Percentiles rank a stretch among this genome's conserved stretches.
These are phyloP conservation scores for Lytechinus variegatus DNA, from an alignment of 35 echinoderm and acorn worm genomes.

Conservation along the genomic window DNA sequence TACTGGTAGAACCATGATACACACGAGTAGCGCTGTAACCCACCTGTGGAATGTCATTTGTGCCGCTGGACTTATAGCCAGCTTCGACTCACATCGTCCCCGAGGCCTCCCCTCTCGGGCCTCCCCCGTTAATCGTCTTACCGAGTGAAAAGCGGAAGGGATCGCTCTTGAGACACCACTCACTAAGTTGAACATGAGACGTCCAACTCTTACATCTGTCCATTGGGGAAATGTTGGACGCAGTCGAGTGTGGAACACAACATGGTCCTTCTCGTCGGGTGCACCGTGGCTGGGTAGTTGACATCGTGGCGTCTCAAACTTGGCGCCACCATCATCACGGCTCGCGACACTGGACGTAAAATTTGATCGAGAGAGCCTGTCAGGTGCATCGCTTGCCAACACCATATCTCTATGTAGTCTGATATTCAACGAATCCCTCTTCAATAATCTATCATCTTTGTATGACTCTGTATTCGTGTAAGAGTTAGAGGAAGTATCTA, in stretches of 20 bases:
- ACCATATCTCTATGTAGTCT: background rate
- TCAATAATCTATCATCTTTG: background rate
- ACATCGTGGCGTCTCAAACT: background rate
- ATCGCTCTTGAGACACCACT: background rate
- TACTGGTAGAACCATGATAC: slow-evolving; percentile 1
- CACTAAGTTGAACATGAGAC: background rate
- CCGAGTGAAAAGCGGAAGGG: background rate
- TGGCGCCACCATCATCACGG: background rate
- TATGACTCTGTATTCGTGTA: background rate
- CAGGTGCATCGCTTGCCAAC: background rate
- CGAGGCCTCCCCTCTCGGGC: background rate
- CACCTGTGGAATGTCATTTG: slow-evolving; percentile 52
- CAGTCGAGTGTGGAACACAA: background rate
- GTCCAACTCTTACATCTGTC: background rate
- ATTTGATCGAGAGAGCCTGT: background rate
- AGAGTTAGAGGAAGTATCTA: background rate
- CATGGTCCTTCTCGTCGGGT: background rate
- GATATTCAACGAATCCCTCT: background rate
- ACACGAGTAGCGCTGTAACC: slow-evolving; percentile 1
- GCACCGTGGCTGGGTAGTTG: background rate
- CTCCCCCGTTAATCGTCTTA: background rate
- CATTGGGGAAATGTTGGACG: background rate
- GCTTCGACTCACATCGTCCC: background rate
- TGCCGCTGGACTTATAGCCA: background rate
- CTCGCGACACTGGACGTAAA: background rate